Conservation (phyloP, 2,797 vertebrate species). For the Enteromius afrohamiltoni region DNA sequence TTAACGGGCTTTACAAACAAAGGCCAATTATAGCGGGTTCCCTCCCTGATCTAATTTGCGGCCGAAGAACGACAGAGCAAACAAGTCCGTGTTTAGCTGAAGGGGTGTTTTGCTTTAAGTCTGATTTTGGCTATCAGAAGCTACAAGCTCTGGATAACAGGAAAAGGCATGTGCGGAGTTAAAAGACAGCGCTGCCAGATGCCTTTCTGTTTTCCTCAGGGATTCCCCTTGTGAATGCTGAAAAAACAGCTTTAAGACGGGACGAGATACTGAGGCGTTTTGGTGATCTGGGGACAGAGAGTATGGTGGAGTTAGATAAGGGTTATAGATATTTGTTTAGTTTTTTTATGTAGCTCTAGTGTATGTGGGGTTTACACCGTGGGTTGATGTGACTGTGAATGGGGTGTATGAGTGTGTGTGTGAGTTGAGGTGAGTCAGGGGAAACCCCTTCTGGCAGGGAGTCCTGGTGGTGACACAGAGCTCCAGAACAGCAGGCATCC, state of each 20-base stretch:
- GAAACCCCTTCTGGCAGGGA: slow-evolving; percentile 80
- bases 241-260: slow-evolving; percentile 30
- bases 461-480: slow-evolving; percentile 75
- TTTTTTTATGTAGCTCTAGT: slow-evolving; percentile 7
- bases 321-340: not conserved
- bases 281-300: not conserved
- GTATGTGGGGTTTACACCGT: not conserved
- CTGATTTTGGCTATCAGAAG: slow-evolving; percentile 35
- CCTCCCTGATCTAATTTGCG: slow-evolving; percentile 54
- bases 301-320: not conserved
- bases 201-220: slow-evolving; percentile 50
- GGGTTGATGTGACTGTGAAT: slow-evolving; percentile 40
- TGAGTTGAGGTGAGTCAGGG: slow-evolving; percentile 70
- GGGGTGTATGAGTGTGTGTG: slow-evolving; percentile 48
- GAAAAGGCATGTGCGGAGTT: slow-evolving; percentile 35
- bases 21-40: slow-evolving; percentile 55
- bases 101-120: slow-evolving; percentile 24
- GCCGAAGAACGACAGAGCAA: slow-evolving; percentile 53
- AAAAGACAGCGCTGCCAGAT: slow-evolving; percentile 41
- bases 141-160: slow-evolving; percentile 47
- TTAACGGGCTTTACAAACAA: slow-evolving; percentile 67
- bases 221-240: slow-evolving; percentile 53
- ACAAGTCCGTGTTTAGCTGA: slow-evolving; percentile 13
- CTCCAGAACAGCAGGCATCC: slow-evolving; percentile 72
- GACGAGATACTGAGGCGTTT: not conserved